Evolutionary conservation across 2,113 vertebrate species (phyloP), one percentile per base, ranked within the genome.

Genomic region (Corythornis madagascariensis): DNA sequence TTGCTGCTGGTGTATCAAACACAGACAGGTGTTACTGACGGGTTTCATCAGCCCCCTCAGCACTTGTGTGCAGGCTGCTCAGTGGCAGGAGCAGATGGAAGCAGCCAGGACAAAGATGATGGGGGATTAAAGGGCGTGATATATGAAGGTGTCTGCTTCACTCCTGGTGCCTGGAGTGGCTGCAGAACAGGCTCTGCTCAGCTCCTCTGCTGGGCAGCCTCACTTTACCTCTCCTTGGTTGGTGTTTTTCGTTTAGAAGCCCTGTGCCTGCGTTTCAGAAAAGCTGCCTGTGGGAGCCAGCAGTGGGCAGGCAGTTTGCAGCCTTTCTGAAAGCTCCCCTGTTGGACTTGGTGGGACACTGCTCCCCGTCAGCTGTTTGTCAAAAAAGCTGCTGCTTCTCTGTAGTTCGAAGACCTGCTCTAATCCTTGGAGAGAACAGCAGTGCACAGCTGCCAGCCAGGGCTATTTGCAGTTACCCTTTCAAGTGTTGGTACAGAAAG

Each of bases 341-440:
- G 25, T 59, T 4, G 2, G 45, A 20, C 26, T 57, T 16, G 26
- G 52, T 84, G 77, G 55, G 52, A 56, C 43, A 8, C 48, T 60
- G 28, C 43, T 69, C 48, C 7, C 60, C 88, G 40, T 90, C 79
- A 72, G 90, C 84, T 90, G 2, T 83, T 92, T 87, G 83, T 52
- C 22, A 56, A 55, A 78, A 75, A n/a, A n/a, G 52, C 26, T 53
- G 55, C 53, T 88, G 65, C 25, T 73, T 71, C 78, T 95, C 65
- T 88, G 47, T 74, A 61, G 28, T 87, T 77, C 69, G 82, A 55
- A 78, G 70, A 87, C 24, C 26, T 85, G 55, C 56, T 95, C 76
- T 82, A 81, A 82, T 90, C 80, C 85, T 94, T 89, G 52, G 80
- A 83, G 91, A 65, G 74, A 90, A 56, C 57, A 86, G 75, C 47